phyloP scores from a whole-genome alignment of 2,113 vertebrate genomes.

The Platanista minor region DNA sequence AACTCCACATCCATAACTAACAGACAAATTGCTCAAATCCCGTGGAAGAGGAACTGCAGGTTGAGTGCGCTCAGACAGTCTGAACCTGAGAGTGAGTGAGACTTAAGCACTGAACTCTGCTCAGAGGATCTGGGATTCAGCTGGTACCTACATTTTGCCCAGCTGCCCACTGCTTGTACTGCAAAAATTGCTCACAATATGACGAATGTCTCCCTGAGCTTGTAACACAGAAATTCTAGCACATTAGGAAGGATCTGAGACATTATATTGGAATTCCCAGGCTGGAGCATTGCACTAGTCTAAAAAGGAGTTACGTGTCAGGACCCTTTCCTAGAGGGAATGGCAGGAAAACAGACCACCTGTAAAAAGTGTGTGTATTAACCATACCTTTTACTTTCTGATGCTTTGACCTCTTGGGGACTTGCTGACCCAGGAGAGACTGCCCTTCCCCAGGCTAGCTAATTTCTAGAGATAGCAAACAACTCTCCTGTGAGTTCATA shows the following conservation, averaged over 20 bases:
- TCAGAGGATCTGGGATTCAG: background rate
- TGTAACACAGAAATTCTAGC: background rate
- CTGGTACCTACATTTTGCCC: background rate
- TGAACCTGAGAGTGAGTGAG: background rate
- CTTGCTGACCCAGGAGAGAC: background rate
- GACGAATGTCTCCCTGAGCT: background rate
- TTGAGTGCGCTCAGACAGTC: background rate
- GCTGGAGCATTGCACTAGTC: background rate
- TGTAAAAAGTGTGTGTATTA: background rate
- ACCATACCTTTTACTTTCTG: background rate
- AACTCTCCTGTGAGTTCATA: background rate
- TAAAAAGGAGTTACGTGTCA: background rate
- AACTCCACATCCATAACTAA: background rate
- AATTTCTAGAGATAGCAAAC: background rate
- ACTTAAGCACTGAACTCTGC: background rate
- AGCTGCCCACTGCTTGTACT: background rate
- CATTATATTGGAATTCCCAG: background rate
- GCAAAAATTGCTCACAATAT: background rate
- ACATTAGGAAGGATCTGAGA: background rate
- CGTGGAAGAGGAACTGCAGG: background rate
- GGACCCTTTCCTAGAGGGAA: background rate
- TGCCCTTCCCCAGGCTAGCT: no score
- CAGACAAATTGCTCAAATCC: background rate
- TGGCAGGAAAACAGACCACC: background rate
- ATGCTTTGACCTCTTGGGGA: background rate